Percentiles rank a stretch among this genome's conserved stretches.
These are phyloP conservation scores for Mesitornis unicolor DNA, from an alignment of 2,113 vertebrate genomes.

Conservation along the genomic window DNA sequence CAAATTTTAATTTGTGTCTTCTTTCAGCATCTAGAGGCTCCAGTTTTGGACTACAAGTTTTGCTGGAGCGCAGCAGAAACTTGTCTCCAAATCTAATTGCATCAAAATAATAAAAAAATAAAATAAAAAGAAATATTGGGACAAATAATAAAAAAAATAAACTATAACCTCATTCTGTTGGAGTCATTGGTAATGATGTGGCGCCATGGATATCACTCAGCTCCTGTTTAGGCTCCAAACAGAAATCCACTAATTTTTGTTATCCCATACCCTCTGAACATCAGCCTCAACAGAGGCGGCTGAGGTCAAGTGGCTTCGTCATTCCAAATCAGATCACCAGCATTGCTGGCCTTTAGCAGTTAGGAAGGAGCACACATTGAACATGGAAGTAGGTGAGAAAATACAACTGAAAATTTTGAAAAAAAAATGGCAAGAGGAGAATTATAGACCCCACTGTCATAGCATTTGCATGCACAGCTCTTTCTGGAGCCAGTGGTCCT, in stretches of 20 bases:
- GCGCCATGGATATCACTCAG: not conserved
- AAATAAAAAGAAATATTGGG: not conserved
- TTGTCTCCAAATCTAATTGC: not conserved
- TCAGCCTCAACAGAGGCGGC: not conserved
- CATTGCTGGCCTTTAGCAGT: not conserved
- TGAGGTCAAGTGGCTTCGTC: not conserved
- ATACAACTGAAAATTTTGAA: not conserved
- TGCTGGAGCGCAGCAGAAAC: not conserved
- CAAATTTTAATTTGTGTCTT: not conserved
- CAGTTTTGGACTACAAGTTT: not conserved
- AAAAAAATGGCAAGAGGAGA: not conserved
- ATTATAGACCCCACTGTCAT: not conserved
- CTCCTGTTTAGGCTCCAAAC: not conserved
- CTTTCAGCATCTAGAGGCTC: not conserved
- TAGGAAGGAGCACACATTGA: not conserved
- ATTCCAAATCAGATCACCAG: not conserved
- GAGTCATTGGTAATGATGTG: not conserved
- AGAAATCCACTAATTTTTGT: not conserved
- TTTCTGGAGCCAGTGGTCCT: not conserved
- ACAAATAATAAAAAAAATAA: no score
- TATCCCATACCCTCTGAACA: not conserved
- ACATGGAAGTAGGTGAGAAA: not conserved
- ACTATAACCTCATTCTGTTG: not conserved
- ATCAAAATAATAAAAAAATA: no score
- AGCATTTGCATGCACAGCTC: not conserved